Percentiles rank a stretch among this genome's conserved stretches.
These are phyloP conservation scores for Morelia viridis DNA, from an alignment of 2,797 vertebrate species.

Conservation along the genomic window DNA sequence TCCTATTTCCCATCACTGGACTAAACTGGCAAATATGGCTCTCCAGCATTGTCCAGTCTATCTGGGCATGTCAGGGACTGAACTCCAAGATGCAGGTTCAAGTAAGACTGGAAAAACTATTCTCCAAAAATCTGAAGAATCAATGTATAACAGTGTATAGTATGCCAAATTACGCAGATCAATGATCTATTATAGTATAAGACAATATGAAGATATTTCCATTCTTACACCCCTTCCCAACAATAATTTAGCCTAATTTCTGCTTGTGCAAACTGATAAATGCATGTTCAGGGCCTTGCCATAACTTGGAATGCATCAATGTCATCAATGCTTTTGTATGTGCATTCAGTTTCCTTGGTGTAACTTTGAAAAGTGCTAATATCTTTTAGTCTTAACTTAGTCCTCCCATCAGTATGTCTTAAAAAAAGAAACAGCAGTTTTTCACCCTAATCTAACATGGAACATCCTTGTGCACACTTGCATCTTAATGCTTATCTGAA, in stretches of 20 bases:
- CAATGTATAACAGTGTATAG: no score
- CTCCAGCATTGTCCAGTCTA: no score
- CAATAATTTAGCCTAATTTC: not conserved
- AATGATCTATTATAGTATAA: not conserved
- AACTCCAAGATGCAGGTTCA: no score
- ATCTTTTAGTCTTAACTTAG: not conserved
- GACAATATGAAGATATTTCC: not conserved
- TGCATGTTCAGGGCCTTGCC: not conserved
- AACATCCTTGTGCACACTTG: not conserved
- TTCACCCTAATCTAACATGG: not conserved
- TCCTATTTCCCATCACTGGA: no score
- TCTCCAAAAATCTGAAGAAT: no score
- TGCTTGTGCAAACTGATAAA: not conserved
- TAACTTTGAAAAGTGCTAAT: not conserved
- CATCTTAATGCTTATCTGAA: not conserved
- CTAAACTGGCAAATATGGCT: no score
- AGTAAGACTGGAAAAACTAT: no score
- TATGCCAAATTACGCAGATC: no score
- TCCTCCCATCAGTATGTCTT: not conserved
- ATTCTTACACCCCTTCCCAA: no score
- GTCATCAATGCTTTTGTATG: not conserved
- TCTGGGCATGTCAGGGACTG: no score
- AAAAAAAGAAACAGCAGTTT: not conserved
- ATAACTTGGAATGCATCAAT: not conserved
- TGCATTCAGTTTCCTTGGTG: not conserved